Evolutionary conservation across 2,113 vertebrate genomes (phyloP).

Genomic region (Salvator merianae): DNA sequence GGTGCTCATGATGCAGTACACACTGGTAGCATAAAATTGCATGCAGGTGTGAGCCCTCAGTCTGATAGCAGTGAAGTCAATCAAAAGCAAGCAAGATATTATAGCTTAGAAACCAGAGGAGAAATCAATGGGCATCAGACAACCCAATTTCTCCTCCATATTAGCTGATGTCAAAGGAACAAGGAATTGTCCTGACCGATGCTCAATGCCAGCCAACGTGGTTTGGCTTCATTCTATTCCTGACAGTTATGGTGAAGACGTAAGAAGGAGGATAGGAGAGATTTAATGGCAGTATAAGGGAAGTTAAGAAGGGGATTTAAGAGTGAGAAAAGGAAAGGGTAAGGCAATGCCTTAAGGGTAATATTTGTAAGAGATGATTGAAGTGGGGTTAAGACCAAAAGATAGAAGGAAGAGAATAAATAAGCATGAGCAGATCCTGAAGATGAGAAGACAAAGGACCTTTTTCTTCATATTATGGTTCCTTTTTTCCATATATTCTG

Average conservation of each 20-base stretch:
- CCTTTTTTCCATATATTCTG: neutral
- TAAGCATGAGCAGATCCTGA: neutral
- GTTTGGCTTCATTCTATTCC: neutral
- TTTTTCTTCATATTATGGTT: neutral
- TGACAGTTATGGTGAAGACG: neutral
- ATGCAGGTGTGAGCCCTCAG: slow-evolving; percentile 23
- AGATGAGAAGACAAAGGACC: neutral
- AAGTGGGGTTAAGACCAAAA: neutral
- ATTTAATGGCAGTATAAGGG: neutral
- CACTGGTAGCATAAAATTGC: neutral
- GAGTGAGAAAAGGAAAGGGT: neutral
- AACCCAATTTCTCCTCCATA: neutral
- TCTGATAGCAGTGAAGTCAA: neutral
- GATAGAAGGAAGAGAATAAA: neutral
- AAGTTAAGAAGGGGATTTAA: neutral
- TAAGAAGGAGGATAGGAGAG: neutral
- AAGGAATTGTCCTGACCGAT: neutral
- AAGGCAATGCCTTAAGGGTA: too few relatives aligned
- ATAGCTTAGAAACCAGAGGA: neutral
- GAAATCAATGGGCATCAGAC: neutral
- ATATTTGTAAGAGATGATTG: neutral
- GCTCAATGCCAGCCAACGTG: neutral
- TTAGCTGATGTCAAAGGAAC: neutral
- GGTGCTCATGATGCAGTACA: neutral
- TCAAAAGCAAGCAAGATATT: neutral